Evolutionary conservation across 2,888 invertebrate genomes (phyloP).

Genomic region (Pasiphila rectangulata): DNA sequence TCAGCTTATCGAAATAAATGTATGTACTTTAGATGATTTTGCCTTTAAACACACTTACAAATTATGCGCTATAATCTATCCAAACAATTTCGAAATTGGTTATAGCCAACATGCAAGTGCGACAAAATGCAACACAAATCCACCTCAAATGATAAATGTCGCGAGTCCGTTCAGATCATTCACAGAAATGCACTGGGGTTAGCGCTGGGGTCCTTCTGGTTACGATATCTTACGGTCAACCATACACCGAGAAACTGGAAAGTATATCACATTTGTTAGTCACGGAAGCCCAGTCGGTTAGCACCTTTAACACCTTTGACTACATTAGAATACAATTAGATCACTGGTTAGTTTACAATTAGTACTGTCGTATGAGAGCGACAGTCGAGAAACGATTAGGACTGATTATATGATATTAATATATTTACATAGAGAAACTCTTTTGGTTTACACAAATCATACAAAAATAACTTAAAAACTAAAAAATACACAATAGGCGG

Average conservation of each 20-base stretch:
- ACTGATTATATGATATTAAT: too few relatives aligned
- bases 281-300: constrained; percentile 44
- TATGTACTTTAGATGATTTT: too few relatives aligned
- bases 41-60: too few relatives aligned
- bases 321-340: too few relatives aligned
- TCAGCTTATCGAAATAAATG: too few relatives aligned
- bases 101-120: constrained; percentile 24
- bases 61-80: not conserved
- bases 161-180: constrained; percentile 76
- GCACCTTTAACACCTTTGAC: not conserved
- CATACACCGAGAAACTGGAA: constrained; percentile 97
- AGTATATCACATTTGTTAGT: constrained; percentile 65
- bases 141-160: constrained; percentile 66
- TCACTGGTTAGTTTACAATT: too few relatives aligned
- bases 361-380: too few relatives aligned
- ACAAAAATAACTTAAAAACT: too few relatives aligned
- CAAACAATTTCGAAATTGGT: constrained; percentile 1
- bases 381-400: too few relatives aligned
- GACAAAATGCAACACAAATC: constrained; percentile 61
- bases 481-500: too few relatives aligned
- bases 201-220: constrained; percentile 98
- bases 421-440: too few relatives aligned
- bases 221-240: constrained; percentile 98
- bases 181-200: constrained; percentile 98
- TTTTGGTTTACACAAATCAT: too few relatives aligned